Evolutionary conservation across 2,888 invertebrate genomes (phyloP), one percentile per base, ranked within the genome.

Genomic region (Gymnosoma rotundatum): DNA sequence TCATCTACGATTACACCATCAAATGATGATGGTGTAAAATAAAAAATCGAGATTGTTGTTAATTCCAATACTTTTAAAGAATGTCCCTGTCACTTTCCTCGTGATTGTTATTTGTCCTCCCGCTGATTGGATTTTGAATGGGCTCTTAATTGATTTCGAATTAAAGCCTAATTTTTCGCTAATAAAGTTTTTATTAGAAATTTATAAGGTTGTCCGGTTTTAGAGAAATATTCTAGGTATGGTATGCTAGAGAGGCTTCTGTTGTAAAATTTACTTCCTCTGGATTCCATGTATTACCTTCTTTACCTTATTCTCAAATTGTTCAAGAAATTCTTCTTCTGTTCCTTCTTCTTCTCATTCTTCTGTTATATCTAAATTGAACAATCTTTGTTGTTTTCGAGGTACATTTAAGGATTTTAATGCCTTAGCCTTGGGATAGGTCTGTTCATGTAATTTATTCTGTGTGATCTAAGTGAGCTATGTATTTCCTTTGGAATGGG

Each of bases 1-100:
- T 86, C 84, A 6, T 85, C 83, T 1, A 85, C 83, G 18, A 80
- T 83, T 42, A 85, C 54, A 32, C 82, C 78, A 45, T 78, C 69
- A 42, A 79, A 79, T 12, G 78, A 66, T 36, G 67, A 42, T 6
- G 86, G 42, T 76, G 78, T 21, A 86, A 42, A 14, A 83, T 66
- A 66, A 86, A 72, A 81, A 81, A 20, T 63, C 25, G 0, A 83
- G 21, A 18, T 21, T 36, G n/a, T 63, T 80, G 38, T 76, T 52
- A 12, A 72, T 70, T 21, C 82, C 42, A 7, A 78, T 25, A 42
- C 36, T 20, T 50, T 61, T 56, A 78, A 67, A 67, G 20, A 76
- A 60, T 54, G 20, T 42, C 36, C 54, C 36, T 21, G 36, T 63
- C 25, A 70, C 50, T 60, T 72, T 60, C 14, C 32, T 48, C 0